Conservation (phyloP, 1,140 invertebrate genomes). For the Aphis craccivora region DNA sequence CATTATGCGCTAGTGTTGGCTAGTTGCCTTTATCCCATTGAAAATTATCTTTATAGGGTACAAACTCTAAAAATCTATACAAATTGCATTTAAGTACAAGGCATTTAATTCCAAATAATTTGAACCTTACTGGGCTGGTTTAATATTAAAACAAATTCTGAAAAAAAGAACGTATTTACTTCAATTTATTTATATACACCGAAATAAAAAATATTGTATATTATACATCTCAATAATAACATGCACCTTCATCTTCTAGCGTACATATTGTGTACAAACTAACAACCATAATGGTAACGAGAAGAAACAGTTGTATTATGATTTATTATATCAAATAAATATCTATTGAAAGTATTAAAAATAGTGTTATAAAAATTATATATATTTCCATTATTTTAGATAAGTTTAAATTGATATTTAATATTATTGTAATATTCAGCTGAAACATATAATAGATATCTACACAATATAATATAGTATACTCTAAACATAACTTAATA, state of each 20-base stretch:
- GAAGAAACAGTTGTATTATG: not conserved
- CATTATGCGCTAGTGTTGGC: constrained; percentile 13
- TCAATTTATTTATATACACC: not conserved
- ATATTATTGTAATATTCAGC: not conserved
- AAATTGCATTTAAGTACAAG: constrained; percentile 12
- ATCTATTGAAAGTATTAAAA: not conserved
- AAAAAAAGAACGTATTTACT: too few relatives aligned
- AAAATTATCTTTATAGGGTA: constrained; percentile 46
- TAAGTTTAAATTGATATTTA: too few relatives aligned
- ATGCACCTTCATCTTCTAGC: not conserved
- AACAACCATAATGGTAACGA: not conserved
- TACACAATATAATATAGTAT: too few relatives aligned
- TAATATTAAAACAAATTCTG: not conserved
- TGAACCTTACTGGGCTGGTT: not conserved
- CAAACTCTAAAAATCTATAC: not conserved
- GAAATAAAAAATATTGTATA: not conserved
- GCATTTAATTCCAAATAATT: not conserved
- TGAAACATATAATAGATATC: too few relatives aligned
- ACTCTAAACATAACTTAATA: too few relatives aligned
- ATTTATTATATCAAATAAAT: not conserved
- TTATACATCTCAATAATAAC: not conserved
- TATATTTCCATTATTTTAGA: too few relatives aligned
- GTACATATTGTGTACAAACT: not conserved
- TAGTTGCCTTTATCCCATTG: constrained; percentile 12
- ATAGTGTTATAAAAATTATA: not conserved